A percentile compares a stretch with the other conserved stretches of the same genome.
phyloP scores from a whole-genome alignment of 2,888 invertebrate genomes.

The Heliconius ismenius region DNA sequence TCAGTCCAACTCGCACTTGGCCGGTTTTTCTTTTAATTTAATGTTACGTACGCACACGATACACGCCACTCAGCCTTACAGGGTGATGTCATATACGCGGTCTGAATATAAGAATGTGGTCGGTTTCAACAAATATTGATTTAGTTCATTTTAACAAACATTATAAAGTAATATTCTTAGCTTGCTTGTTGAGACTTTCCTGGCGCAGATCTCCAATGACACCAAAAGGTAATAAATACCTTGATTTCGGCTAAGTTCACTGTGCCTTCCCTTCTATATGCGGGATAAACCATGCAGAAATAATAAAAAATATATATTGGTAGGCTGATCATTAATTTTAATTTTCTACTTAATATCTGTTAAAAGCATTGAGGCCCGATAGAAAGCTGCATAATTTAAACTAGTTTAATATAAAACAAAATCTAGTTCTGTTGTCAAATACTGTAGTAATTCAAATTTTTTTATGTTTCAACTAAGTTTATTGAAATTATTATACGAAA shows the following conservation, averaged over 20 bases:
- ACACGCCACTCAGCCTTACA: conserved; percentile 1
- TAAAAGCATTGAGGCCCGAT: not conserved
- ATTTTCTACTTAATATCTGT: no score
- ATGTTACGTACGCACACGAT: conserved; percentile 5
- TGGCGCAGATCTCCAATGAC: no score
- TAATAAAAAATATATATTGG: no score
- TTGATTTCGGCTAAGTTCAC: not conserved
- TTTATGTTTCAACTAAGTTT: no score
- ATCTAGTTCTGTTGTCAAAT: not conserved
- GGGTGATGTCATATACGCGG: conserved; percentile 9
- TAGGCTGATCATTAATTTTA: no score
- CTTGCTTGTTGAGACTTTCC: no score
- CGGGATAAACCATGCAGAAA: not conserved
- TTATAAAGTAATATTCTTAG: not conserved
- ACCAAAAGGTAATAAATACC: not conserved
- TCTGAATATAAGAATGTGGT: conserved; percentile 2
- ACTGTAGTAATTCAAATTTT: no score
- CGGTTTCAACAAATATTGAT: not conserved
- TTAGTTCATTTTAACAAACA: not conserved
- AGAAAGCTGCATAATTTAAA: conserved; percentile 9
- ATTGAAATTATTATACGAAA: no score
- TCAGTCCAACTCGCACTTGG: no score
- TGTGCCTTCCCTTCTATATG: not conserved
- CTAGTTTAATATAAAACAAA: not conserved
- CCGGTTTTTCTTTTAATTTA: not conserved